These are phyloP conservation scores for Bubo scandiacus DNA, from an alignment of 2,113 vertebrate species.

Conservation along the genomic window DNA sequence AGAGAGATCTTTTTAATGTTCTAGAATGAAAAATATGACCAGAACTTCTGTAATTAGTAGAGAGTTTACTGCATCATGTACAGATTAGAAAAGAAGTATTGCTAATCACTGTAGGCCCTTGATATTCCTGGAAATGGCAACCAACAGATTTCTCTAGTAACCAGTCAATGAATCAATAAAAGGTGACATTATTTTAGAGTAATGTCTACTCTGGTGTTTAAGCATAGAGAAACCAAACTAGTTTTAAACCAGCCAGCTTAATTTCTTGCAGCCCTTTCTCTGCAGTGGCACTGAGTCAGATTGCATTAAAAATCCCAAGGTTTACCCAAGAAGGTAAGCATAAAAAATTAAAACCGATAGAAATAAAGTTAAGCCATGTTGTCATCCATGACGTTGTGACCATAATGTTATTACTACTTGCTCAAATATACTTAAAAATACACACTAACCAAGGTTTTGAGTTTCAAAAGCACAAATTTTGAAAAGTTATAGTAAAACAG, in stretches of 20 bases:
- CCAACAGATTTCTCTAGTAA: not conserved
- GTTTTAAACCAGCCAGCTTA: not conserved
- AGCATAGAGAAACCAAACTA: not conserved
- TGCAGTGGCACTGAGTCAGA: not conserved
- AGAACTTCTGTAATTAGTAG: not conserved
- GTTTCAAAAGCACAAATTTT: not conserved
- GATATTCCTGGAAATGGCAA: not conserved
- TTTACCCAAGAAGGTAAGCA: not conserved
- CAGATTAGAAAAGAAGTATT: not conserved
- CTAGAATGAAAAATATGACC: not conserved
- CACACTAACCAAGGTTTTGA: not conserved
- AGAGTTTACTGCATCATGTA: not conserved
- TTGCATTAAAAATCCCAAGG: not conserved
- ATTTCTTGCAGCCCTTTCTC: not conserved
- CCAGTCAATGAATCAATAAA: not conserved
- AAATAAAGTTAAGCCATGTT: not conserved
- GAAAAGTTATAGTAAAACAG: not conserved
- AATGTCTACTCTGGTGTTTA: not conserved
- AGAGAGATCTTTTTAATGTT: not conserved
- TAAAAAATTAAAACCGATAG: not conserved
- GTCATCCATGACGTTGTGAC: not conserved
- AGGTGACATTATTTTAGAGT: not conserved
- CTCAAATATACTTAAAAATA: not conserved
- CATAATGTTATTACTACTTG: not conserved
- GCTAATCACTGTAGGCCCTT: not conserved